Base-by-base conservation (phyloP, 2,113 vertebrate species). In the Eupsittula cactorum region DNA sequence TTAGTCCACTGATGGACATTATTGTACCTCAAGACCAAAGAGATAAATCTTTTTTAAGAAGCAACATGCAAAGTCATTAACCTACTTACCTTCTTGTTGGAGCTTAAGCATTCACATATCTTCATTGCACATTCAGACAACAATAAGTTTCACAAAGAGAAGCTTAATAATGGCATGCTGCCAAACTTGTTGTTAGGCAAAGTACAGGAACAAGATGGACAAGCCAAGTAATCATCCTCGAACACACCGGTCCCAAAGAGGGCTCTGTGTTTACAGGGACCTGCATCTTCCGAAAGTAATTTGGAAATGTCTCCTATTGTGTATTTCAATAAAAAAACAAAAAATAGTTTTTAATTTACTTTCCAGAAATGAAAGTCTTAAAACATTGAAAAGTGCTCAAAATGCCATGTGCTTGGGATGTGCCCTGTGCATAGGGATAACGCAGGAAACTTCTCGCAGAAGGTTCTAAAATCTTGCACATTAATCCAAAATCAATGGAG, bases 171-270 rank as follows among this genome's bases (percentile, higher is more conserved):
- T 46, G 44, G 50, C 53, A 35, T 33, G 11, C 55, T 92, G 81
- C 83, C 93, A 82, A 57, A 62, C 5, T 53, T 59, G 71, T 89
- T 80, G 62, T 86, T 91, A 92, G 78, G 71, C 84, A 16, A 3
- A 89, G 27, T 19, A 37, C 44, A 73, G 41, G 57, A 92, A 81
- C 35, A 86, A 78, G 71, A 93, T 77, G 80, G 82, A 82, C 88
- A 95, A 95, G 49, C 85, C 77, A 80, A 91, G 23, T 84, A 92
- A 93, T 96, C 76, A 81, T 78, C 67, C 21, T 85, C 21, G 63
- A 95, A 94, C 95, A 97, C 53, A 85, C 35, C 28, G 60, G 62
- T 93, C 85, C 92, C 89, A 81, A 77, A 74, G 87, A 88, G 65
- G 47, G 37, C 52, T 88, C 64, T 88, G 44, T 94, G 87, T 95